Base-by-base conservation (phyloP, 1,140 invertebrate genomes). In the Trichogramma pretiosum region DNA sequence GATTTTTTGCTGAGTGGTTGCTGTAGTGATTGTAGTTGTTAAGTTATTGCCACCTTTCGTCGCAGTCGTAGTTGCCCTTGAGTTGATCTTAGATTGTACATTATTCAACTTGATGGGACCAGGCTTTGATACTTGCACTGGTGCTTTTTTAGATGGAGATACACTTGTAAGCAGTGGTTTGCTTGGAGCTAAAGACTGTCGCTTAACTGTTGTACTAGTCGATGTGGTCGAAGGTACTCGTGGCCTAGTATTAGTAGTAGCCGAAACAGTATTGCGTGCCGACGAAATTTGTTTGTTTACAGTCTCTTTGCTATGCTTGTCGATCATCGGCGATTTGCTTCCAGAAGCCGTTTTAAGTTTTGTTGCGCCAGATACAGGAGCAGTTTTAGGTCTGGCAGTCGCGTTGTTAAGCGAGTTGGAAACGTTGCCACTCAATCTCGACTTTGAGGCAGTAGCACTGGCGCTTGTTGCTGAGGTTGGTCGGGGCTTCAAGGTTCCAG, bases 271-370 rank as follows among this genome's bases (percentile, higher is more conserved):
- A 3, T 60, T 68, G 28, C 72, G 63, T 14, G 65, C 63, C 13
- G 74, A 71, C 0, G 75, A 77, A 11, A 78, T 70, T 46, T 74
- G 72, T 54, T 79, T 79, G 46, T 79, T 79, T 1, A 74, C 74
- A 21, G 74, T 74, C 44, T 79, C 77, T 54, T 79, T 79, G 10
- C 71, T 70, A 52, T 77, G 72, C 48, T 79, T 79, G 18, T 79
- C 76, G 10, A 69, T 67, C 47, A 75, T 64, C 0, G 73, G 62
- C 1, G 62, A 58, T 48, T 69, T 73, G 5, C 51, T 34, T 3
- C 46, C 3, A 22, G 40, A 28, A 11, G 34, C 24, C 1, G 33
- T 2, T 21, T 50, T 50, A 3, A 53, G 16, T 42, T 55, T 62
- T 1, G 63, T 16, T 22, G 54, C 46, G 13, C 22, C 17, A 3